These are phyloP conservation scores for Cynoglossus semilaevis DNA, from an alignment of 2,113 vertebrate species.

Conservation along the genomic window DNA sequence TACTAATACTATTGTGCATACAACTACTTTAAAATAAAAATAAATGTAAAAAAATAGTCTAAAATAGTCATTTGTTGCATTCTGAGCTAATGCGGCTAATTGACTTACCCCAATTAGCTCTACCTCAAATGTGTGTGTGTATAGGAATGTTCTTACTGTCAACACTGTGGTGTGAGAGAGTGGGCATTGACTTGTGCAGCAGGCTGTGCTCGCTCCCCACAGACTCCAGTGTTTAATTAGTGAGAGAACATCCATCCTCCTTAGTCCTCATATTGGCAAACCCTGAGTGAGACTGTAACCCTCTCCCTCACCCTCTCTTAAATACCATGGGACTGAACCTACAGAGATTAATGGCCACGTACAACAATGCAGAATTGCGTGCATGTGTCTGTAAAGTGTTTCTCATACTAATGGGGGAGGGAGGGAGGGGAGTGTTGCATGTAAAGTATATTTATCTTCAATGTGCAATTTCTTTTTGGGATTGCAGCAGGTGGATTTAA, in stretches of 20 bases:
- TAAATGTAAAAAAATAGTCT: too few species aligned
- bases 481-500: conserved; percentile 65
- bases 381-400: not conserved
- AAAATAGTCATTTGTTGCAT: too few species aligned
- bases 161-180: conserved; percentile 57
- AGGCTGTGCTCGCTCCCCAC: conserved; percentile 42
- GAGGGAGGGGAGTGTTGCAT: not conserved
- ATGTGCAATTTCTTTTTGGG: conserved; percentile 30
- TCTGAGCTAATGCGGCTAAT: too few species aligned
- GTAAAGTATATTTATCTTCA: not conserved
- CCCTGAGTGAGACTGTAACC: conserved; percentile 36
- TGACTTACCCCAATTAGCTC: too few species aligned
- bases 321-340: conserved; percentile 13
- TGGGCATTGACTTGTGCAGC: conserved; percentile 36
- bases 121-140: conserved; percentile 18
- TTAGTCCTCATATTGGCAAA: conserved; percentile 56
- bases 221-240: conserved; percentile 66
- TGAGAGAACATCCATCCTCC: conserved; percentile 53
- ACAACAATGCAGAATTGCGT: conserved; percentile 9
- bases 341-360: conserved; percentile 30
- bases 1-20: too few species aligned
- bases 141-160: conserved; percentile 58
- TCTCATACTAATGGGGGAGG: not conserved
- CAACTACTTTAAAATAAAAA: too few species aligned
- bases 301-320: not conserved